phyloP scores from a whole-genome alignment of 2,888 invertebrate species.

The Dioctria linearis region DNA sequence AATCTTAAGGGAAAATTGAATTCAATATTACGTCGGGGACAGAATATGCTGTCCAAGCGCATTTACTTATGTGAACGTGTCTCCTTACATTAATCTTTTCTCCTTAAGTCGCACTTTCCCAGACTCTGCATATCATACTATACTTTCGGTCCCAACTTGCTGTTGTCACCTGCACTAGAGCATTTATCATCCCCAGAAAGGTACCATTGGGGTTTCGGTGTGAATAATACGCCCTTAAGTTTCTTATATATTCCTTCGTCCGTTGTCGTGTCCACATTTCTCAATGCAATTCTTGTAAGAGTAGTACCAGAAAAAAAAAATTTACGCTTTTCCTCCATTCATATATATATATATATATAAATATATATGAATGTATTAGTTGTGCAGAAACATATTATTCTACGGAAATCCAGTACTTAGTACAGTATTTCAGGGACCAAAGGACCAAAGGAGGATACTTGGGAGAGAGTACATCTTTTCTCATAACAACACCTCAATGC shows the following conservation, averaged over 20 bases:
- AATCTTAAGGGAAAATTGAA: neutral
- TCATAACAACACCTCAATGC: slow-evolving; percentile 8
- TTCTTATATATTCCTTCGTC: neutral
- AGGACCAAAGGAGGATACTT: neutral
- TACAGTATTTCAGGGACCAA: neutral
- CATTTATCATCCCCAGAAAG: slow-evolving; percentile 44
- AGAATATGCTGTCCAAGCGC: slow-evolving; percentile 22
- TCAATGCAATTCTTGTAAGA: slow-evolving; percentile 10
- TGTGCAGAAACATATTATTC: neutral
- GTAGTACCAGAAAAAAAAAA: neutral
- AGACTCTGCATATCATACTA: slow-evolving; percentile 36
- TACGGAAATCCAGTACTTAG: slow-evolving; percentile 25
- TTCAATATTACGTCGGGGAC: neutral
- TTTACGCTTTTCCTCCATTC: neutral
- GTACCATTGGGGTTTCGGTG: slow-evolving; percentile 32
- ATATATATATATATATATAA: neutral
- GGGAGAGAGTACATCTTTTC: slow-evolving; percentile 9
- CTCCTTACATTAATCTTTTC: slow-evolving; percentile 44
- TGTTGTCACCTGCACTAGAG: slow-evolving; percentile 44
- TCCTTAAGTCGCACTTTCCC: slow-evolving; percentile 42
- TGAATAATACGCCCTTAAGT: slow-evolving; percentile 38
- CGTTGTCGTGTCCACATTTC: slow-evolving; percentile 2
- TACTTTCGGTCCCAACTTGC: slow-evolving; percentile 6
- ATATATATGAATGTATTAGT: neutral
- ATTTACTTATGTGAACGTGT: neutral